Evolutionary conservation across 2,888 invertebrate genomes (phyloP), one percentile per base, ranked within the genome.

Genomic region (Sphinx pinastri): DNA sequence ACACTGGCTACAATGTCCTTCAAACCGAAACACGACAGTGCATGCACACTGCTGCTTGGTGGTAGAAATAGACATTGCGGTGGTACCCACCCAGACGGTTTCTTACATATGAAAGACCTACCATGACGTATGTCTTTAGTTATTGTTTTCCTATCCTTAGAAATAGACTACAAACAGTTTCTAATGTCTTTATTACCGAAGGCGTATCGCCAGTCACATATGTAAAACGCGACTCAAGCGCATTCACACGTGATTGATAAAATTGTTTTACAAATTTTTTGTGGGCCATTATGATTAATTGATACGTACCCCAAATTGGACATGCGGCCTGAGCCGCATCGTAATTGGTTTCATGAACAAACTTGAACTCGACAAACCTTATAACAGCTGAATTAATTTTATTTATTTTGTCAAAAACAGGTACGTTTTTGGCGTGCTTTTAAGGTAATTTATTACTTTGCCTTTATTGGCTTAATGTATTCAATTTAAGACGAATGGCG

Each of bases 211-310:
- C 54, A n/a, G 54, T 16, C 54, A 54, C 38, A 38, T 38, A 54
- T 1, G n/a, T 54, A 16, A 8, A 54, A 54, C 54, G n/a, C 54
- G n/a, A 16, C 16, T 16, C n/a, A 54, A 38, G 13, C 19, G 12
- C 12, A 19, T 11, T 16, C 45, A 16, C 14, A 19, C 16, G 45
- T 11, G 47, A 19, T 6, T 5, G 45, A 47, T 60, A 60, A 60
- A 60, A 60, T 47, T 8, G 38, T 12, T 47, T 58, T 38, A 16
- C 47, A 60, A 19, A 16, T 47, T 47, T 60, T 60, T 60, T 60
- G 60, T 47, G 47, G 60, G 38, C n/a, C 45, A 60, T 60, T 60
- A 45, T 60, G 45, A 60, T 60, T 60, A 60, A 60, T 60, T 45
- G 60, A 60, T 60, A 57, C 55, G 45, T 57, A 45, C 4, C 60